Base-by-base conservation (phyloP, 2,888 invertebrate species). In the Oscheius sp. region DNA sequence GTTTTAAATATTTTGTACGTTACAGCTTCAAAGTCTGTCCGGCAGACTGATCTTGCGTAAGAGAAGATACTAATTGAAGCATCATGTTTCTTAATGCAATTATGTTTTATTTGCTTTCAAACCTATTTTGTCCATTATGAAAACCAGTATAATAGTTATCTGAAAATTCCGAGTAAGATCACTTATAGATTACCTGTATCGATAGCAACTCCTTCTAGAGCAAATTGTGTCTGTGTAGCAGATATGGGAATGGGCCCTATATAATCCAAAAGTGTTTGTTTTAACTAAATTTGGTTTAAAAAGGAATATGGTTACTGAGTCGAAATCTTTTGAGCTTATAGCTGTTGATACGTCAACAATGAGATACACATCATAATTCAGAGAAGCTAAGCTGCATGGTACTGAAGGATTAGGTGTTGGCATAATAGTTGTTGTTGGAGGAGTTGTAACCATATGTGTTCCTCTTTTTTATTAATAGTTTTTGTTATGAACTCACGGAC, bases 281-380 rank as follows among this genome's bases (percentile, higher is more conserved):
- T 78, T 67, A 80, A 63, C 76, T 76, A 63, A 54, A 63, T 30
- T 17, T 8, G 36, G 8, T 14, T 9, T 36, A 9, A 36, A 14
- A 8, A 8, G 36, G 36, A 8, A 36, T 8, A 41, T 4, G 41
- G 41, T 38, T 32, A 75, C 75, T 17, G 68, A 70, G n/a, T 71
- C 63, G 36, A 80, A 80, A 20, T 78, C 73, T 5, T 72, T 44
- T 22, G 73, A 50, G 8, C 62, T 49, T 4, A 75, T 68, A 8
- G 71, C 57, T 17, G 71, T 68, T 24, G 80, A 80, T 24, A 70
- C 72, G 67, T 80, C 80, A 47, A 78, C 70, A 44, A 80, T 67
- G n/a, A 80, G 62, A 49, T 80, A 80, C 41, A 80, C 72, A 50
- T 80, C 78, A 49, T 76, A 80, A 59, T 72, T 70, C 26, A 78